Evolutionary conservation across 2,888 invertebrate species (phyloP).

Genomic region (Tachina fera): DNA sequence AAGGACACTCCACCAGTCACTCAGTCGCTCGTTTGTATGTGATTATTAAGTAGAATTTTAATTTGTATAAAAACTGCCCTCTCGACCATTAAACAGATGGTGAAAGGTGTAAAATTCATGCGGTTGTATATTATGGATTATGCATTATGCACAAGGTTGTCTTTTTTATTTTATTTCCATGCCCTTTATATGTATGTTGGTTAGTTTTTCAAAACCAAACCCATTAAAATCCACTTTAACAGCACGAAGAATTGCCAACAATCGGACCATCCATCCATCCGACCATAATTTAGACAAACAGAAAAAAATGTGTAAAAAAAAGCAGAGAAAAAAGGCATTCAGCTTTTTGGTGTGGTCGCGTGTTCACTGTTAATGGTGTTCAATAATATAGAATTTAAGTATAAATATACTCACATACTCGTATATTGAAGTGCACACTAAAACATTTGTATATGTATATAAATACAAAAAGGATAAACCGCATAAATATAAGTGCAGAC

Average conservation of each 20-base stretch:
- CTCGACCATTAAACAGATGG: conserved; percentile 75
- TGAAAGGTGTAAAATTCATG: conserved; percentile 81
- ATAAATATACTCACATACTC: conserved; percentile 41
- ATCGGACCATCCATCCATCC: conserved; percentile 62
- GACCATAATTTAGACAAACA: conserved; percentile 64
- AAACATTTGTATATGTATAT: conserved; percentile 19
- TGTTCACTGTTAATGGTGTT: conserved; percentile 68
- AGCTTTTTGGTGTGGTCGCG: conserved; percentile 71
- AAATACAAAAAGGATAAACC: conserved; percentile 53
- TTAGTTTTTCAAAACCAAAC: conserved; percentile 48
- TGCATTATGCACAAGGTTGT: conserved; percentile 65
- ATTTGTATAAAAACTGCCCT: conserved; percentile 64
- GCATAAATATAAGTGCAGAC: conserved; percentile 27
- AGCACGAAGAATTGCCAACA: conserved; percentile 51
- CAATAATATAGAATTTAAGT: conserved; percentile 63
- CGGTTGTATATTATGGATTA: conserved; percentile 70
- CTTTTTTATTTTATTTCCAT: conserved; percentile 30
- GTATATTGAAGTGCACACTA: background rate
- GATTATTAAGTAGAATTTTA: conserved; percentile 61
- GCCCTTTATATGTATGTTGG: conserved; percentile 27
- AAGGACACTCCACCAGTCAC: background rate
- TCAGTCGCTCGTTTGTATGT: background rate
- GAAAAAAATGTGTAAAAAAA: conserved; percentile 20
- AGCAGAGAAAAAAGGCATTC: conserved; percentile 61
- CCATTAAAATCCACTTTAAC: conserved; percentile 67